Conservation (phyloP, 2,888 invertebrate genomes). For the Dasypolia templi region DNA sequence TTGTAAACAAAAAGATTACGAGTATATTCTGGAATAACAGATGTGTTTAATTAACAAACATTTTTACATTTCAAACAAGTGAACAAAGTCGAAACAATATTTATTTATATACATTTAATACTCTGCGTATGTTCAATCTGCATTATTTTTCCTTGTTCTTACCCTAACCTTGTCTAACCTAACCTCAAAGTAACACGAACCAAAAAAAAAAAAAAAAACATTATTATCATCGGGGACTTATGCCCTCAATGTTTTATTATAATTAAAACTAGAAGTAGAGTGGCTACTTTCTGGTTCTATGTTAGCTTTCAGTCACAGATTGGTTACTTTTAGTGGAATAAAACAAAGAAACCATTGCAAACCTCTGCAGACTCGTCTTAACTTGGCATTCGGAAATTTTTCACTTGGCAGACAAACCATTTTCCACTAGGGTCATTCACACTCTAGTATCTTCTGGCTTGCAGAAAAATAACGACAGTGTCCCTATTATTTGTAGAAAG, state of each 20-base stretch:
- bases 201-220: too few relatives aligned
- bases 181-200: conserved; percentile 29
- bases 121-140: conserved; percentile 48
- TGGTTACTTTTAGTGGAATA: conserved; percentile 27
- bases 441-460: conserved; percentile 38
- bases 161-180: too few relatives aligned
- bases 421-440: conserved; percentile 61
- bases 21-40: conserved; percentile 45
- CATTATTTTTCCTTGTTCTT: conserved; percentile 50
- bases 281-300: conserved; percentile 16
- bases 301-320: neutral
- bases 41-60: conserved; percentile 61
- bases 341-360: conserved; percentile 45
- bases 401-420: conserved; percentile 58
- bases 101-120: neutral
- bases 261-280: conserved; percentile 9
- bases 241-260: neutral
- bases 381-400: conserved; percentile 58
- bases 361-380: conserved; percentile 37
- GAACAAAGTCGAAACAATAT: conserved; percentile 35
- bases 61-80: conserved; percentile 18
- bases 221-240: neutral
- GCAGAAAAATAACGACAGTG: conserved; percentile 43
- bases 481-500: conserved; percentile 42
- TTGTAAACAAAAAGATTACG: conserved; percentile 37